These are phyloP conservation scores for Pocillopora damicornis DNA, from an alignment of 64 coral and sea anemone genomes.

Conservation along the genomic window DNA sequence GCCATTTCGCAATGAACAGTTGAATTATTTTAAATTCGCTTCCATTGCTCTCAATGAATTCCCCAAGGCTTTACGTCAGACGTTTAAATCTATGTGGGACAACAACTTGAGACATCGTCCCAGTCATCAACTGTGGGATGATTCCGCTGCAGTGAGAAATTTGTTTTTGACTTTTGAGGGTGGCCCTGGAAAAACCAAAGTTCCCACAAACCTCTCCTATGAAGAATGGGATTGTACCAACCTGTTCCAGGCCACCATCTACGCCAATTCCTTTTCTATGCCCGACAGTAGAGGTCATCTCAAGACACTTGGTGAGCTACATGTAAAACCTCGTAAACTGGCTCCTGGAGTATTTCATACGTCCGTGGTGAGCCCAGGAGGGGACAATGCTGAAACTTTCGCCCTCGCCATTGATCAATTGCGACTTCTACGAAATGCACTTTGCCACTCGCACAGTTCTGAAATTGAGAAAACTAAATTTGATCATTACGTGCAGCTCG, in stretches of 20 bases:
- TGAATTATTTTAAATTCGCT: background rate
- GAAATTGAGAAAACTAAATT: background rate
- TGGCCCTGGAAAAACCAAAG: background rate
- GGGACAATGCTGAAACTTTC: background rate
- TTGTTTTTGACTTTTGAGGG: background rate
- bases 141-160: background rate
- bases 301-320: no score
- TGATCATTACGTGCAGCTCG: background rate
- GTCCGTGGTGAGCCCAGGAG: background rate
- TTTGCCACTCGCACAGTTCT: background rate
- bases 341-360: no score
- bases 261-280: background rate
- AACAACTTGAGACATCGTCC: background rate
- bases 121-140: background rate
- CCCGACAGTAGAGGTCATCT: background rate
- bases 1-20: background rate
- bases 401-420: background rate
- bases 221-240: background rate
- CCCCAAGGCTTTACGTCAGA: background rate
- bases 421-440: background rate
- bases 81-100: background rate
- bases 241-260: slow-evolving; percentile 1
- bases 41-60: background rate
- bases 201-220: background rate
- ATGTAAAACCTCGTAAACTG: no score